phyloP scores from a whole-genome alignment of 1,140 invertebrate genomes.

The roundworm (Caenorhabditis elegans) region WBcel235 BX284604.4:4470001-4470500 shows the following conservation, averaged over 20 bases:
- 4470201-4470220: background rate
- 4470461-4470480: background rate
- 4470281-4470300: background rate
- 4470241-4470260: background rate
- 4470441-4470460: background rate
- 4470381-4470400: too few species aligned
- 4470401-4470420: too few species aligned
- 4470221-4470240: background rate
- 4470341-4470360: background rate
- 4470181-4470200: conserved; percentile 5
- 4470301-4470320: background rate
- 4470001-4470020: conserved; percentile 23
- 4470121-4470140: conserved; percentile 29
- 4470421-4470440: too few species aligned
- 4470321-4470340: background rate
- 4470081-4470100: background rate
- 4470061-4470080: conserved; percentile 27
- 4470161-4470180: background rate
- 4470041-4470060: background rate
- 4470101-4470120: conserved; percentile 20
- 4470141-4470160: background rate
- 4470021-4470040: background rate
- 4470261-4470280: background rate
- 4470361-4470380: background rate
- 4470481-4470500: background rate